Percentiles rank a stretch among this genome's conserved stretches.
These are phyloP conservation scores for Neolamprologus caudopunctatus DNA, from an alignment of 2,113 vertebrate genomes.

Conservation along the genomic window DNA sequence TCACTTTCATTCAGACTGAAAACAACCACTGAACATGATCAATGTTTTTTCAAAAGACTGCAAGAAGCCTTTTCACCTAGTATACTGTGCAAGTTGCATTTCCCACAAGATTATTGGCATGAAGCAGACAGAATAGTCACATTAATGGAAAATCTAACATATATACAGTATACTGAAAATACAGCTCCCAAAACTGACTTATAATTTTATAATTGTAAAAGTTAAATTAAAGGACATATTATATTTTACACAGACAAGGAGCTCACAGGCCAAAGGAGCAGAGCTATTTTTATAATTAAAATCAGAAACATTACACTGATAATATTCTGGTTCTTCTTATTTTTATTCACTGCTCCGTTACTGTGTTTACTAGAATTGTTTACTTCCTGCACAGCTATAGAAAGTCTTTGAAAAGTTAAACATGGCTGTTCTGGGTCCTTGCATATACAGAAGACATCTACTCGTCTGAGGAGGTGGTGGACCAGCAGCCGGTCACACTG, in stretches of 20 bases:
- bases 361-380: neutral
- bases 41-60: neutral
- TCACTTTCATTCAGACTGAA: neutral
- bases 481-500: neutral
- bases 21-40: neutral
- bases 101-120: neutral
- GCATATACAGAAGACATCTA: neutral
- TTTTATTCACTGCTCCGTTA: neutral
- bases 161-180: neutral
- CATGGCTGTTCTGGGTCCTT: neutral
- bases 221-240: neutral
- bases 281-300: neutral
- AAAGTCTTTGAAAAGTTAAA: rapidly evolving
- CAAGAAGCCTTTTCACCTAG: neutral
- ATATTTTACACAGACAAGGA: neutral
- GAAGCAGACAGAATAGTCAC: neutral
- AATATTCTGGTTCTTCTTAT: neutral
- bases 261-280: rapidly evolving
- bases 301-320: neutral
- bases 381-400: neutral
- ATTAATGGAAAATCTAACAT: neutral
- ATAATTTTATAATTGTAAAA: rapidly evolving
- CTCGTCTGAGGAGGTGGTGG: neutral
- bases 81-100: neutral
- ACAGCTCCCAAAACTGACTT: neutral